Conservation (phyloP, 1,140 invertebrate species). For the Dolichoris vasculosae region DNA sequence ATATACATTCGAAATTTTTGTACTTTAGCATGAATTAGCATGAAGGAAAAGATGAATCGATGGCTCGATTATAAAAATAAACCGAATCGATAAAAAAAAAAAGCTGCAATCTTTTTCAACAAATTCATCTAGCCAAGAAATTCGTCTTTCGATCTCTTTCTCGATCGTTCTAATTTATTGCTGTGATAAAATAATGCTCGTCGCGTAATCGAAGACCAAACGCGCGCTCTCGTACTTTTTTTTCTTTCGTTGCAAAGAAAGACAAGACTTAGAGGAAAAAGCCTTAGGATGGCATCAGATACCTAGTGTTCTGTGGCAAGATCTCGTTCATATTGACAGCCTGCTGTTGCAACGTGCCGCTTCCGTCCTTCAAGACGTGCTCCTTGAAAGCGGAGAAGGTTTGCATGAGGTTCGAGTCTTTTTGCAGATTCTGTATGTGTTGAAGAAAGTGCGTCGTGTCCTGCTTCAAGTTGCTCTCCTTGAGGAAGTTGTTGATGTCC, state of each 20-base stretch:
- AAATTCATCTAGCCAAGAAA: conserved; percentile 28
- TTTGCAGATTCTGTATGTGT: conserved; percentile 70
- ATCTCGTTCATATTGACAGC: conserved; percentile 72
- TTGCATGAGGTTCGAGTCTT: conserved; percentile 67
- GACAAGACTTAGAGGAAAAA: too few species aligned
- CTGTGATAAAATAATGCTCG: neutral
- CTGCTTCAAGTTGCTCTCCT: conserved; percentile 67
- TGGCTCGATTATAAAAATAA: too few species aligned
- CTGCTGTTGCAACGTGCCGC: conserved; percentile 66
- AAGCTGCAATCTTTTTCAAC: conserved; percentile 12
- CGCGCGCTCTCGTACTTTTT: neutral
- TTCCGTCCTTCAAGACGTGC: conserved; percentile 66
- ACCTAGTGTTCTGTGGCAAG: conserved; percentile 72
- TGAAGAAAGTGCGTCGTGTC: conserved; percentile 65
- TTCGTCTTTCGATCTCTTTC: neutral
- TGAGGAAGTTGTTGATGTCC: conserved; percentile 65
- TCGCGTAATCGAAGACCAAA: neutral
- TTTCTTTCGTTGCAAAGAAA: neutral
- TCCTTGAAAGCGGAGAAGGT: conserved; percentile 70
- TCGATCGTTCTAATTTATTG: conserved; percentile 48
- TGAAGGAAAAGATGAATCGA: neutral
- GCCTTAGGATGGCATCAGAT: conserved; percentile 71
- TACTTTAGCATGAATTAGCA: too few species aligned
- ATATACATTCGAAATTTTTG: neutral
- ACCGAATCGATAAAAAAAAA: neutral